Evolutionary conservation across 2,888 invertebrate species (phyloP), one percentile per base, ranked within the genome.

Genomic region (Chloroclystis v-ata): DNA sequence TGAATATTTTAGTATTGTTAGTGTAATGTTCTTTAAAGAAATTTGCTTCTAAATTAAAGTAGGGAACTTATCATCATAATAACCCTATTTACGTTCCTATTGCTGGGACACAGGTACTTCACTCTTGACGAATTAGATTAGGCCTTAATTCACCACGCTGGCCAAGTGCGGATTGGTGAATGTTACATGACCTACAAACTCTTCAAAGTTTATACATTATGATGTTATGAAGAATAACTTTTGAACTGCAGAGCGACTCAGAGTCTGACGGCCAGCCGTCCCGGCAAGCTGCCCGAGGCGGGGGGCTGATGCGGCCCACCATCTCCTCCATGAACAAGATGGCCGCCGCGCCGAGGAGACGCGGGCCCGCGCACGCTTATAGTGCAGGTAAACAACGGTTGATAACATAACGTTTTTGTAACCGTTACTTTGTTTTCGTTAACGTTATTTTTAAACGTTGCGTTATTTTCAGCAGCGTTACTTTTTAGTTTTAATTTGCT

Each of bases 271-370:
- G 89, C 0, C 87, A 89, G 32, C 89, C 89, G 6, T 68, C 80
- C 0, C 63, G 82, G 0, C 65, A 69, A 28, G 74, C 63, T 51
- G 60, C 75, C 3, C 65, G 86, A n/a, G 16, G 66, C 4, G 85
- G 86, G 48, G 90, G 93, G 25, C 83, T 94, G 16, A 92, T 94
- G 92, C 81, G 94, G 49, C 94, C 95, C 1, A 94, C 95, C 2
- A 93, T 94, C 58, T 93, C 94, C 56, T 95, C 94, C 0, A 93
- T 94, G 81, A 95, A 94, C 80, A 94, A 95, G 75, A 90, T 89
- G 1, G 89, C 89, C 20, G 85, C 70, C 57, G 78, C 86, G 0
- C 82, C 89, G 8, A 64, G 90, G 40, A 73, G 92, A 39, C 84
- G 92, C 25, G 91, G 92, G 3, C 85, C 91, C 49, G 89, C 90